Conservation (phyloP, 2,797 vertebrate species). For the Monodelphis domestica region DNA sequence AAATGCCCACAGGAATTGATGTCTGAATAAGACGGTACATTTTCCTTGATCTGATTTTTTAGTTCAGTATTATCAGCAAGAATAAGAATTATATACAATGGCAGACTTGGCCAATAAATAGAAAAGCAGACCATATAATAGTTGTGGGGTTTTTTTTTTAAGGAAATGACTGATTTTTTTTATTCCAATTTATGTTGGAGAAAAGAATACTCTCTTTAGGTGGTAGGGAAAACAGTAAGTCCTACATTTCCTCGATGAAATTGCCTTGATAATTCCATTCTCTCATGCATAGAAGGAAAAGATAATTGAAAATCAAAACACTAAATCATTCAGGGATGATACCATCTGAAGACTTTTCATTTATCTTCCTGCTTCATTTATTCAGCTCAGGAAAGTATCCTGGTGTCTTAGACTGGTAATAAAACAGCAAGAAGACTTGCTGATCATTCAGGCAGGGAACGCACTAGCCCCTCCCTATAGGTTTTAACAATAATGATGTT, state of each 20-base stretch:
- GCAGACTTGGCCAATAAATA: not conserved
- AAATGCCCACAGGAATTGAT: not conserved
- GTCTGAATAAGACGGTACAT: not conserved
- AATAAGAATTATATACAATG: not conserved
- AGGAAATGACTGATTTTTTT: constrained; percentile 40
- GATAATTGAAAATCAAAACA: constrained; percentile 50
- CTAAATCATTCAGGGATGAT: constrained; percentile 48
- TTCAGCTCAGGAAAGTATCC: constrained; percentile 16
- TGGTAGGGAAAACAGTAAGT: constrained; percentile 4
- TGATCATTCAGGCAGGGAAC: constrained; percentile 33
- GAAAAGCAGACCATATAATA: constrained; percentile 10
- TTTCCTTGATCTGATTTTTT: not conserved
- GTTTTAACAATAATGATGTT: not conserved
- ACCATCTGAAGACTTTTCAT: constrained; percentile 38
- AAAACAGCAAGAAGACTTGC: constrained; percentile 8
- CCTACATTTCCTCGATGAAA: not conserved
- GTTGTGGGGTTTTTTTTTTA: too few relatives aligned
- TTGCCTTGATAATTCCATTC: constrained; percentile 39
- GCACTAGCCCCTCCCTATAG: not conserved
- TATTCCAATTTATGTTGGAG: constrained; percentile 41
- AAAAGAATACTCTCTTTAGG: constrained; percentile 43
- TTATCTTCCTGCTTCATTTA: constrained; percentile 47
- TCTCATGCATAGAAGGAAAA: constrained; percentile 39
- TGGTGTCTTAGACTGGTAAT: not conserved
- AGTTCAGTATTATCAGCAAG: not conserved